A percentile compares a stretch with the other conserved stretches of the same genome.
Conservation (phyloP, 2,797 vertebrate species). For the Craterocephalus amniculus region DNA sequence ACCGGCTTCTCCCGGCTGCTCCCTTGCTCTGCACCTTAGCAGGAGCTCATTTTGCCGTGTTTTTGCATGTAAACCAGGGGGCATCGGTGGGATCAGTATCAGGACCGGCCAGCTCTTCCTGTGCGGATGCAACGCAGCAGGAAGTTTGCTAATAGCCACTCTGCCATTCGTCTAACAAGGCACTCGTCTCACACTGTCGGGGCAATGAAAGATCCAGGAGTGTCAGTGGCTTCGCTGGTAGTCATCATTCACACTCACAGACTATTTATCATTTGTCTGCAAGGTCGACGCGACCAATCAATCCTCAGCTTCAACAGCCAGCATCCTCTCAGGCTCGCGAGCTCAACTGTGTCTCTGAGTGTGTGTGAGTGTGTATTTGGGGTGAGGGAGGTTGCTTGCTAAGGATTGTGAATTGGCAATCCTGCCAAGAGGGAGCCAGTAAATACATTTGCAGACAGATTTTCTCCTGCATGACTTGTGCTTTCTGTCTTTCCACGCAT, state of each 20-base stretch:
- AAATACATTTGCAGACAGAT: constrained; percentile 77
- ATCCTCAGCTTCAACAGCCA: constrained; percentile 46
- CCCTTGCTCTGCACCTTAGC: constrained; percentile 38
- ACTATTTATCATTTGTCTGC: constrained; percentile 44
- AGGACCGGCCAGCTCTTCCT: constrained; percentile 84
- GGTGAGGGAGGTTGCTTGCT: constrained; percentile 38
- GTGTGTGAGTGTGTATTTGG: constrained; percentile 9
- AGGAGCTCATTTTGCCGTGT: constrained; percentile 51
- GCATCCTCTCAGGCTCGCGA: constrained; percentile 37
- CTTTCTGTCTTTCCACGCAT: constrained; percentile 55
- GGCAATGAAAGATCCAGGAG: constrained; percentile 45
- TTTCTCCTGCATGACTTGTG: constrained; percentile 59
- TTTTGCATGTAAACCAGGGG: constrained; percentile 55
- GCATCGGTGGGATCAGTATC: constrained; percentile 80
- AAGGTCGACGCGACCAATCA: constrained; percentile 41
- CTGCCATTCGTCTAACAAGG: constrained; percentile 26
- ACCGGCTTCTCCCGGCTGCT: constrained; percentile 54
- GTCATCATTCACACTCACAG: constrained; percentile 15
- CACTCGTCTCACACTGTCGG: constrained; percentile 48
- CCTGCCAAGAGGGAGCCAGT: constrained; percentile 65
- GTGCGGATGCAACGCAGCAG: constrained; percentile 82
- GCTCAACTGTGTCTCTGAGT: constrained; percentile 24
- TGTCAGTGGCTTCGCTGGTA: constrained; percentile 53
- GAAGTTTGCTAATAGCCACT: constrained; percentile 82
- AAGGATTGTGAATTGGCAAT: constrained; percentile 64